Evolutionary conservation across 2,888 invertebrate genomes (phyloP), one percentile per base, ranked within the genome.

Genomic region (Apeira syringaria): DNA sequence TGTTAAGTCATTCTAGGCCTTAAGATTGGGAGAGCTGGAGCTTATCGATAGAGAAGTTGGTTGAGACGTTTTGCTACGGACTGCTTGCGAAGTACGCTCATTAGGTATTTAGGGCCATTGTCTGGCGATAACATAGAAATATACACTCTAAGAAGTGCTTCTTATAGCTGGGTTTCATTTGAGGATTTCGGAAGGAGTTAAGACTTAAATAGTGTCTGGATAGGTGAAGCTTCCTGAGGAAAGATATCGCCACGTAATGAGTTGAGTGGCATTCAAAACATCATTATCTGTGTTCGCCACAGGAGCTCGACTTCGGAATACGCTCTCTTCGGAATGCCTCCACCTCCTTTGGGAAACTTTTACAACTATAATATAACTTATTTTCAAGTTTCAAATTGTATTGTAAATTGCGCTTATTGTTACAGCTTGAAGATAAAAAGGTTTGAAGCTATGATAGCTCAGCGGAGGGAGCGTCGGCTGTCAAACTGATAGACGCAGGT

Each of bases 201-300:
- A 57, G 71, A 58, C 65, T 58, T 60, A 55, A 61, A 54, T 55
- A 61, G 54, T 61, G 67, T 68, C 72, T 73, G 66, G 67, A 62
- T 66, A 65, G 63, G 54, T 60, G 49, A 64, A 64, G 71, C 65
- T 83, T 80, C 77, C 76, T 71, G 64, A 73, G 79, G 78, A 79
- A 81, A 81, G 83, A 80, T 82, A 84, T 80, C 78, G 81, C 74
- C 68, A 61, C 70, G 76, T 85, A 86, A 85, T 85, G 84, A 84
- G 84, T 80, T 76, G 84, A 83, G 83, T 79, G 78, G 77, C 74
- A 80, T 84, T 85, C 80, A 81, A 79, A 83, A 80, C 79, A 70
- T 84, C 79, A 74, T 85, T 85, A 84, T 83, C 80, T 77, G 65
- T 68, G 74, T 75, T 65, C 68, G 58, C 66, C 61, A 54, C 69